A percentile compares a stretch with the other conserved stretches of the same genome.
phyloP scores from a whole-genome alignment of 2,113 vertebrate species.

The Pardalotus punctatus region DNA sequence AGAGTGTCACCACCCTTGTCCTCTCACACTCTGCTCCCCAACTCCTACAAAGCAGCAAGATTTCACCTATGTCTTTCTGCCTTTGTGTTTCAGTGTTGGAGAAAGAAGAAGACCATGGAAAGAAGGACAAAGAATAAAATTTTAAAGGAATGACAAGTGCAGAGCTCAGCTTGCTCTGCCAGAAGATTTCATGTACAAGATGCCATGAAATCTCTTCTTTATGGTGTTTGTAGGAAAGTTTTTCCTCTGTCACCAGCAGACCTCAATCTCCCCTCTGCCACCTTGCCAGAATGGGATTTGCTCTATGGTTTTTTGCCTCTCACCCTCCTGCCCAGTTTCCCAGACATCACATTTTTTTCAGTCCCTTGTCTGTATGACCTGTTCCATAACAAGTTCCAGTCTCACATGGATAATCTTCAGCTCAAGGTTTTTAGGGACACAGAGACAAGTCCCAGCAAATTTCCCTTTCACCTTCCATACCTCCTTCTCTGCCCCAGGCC shows the following conservation, averaged over 20 bases:
- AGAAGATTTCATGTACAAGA: neutral
- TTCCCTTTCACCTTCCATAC: neutral
- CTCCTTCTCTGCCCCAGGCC: neutral
- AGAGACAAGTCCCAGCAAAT: neutral
- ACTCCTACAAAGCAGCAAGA: neutral
- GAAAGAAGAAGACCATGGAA: neutral
- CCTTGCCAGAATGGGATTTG: neutral
- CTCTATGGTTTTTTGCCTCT: neutral
- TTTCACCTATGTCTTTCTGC: neutral
- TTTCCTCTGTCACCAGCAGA: neutral
- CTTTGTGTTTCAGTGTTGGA: neutral
- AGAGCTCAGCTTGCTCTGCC: neutral
- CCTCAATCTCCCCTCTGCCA: neutral
- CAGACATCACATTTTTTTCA: neutral
- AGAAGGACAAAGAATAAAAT: neutral
- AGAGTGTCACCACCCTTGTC: neutral
- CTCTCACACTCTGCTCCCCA: neutral
- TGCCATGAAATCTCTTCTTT: neutral
- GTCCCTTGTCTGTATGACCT: neutral
- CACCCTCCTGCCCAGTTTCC: neutral
- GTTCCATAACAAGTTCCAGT: slow-evolving; percentile 2
- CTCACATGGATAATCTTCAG: rapidly evolving
- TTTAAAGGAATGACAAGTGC: neutral
- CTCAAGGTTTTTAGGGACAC: neutral
- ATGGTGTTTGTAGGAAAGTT: neutral